Evolutionary conservation across 2,888 invertebrate species (phyloP).

Genomic region (Lepidonotus clava): DNA sequence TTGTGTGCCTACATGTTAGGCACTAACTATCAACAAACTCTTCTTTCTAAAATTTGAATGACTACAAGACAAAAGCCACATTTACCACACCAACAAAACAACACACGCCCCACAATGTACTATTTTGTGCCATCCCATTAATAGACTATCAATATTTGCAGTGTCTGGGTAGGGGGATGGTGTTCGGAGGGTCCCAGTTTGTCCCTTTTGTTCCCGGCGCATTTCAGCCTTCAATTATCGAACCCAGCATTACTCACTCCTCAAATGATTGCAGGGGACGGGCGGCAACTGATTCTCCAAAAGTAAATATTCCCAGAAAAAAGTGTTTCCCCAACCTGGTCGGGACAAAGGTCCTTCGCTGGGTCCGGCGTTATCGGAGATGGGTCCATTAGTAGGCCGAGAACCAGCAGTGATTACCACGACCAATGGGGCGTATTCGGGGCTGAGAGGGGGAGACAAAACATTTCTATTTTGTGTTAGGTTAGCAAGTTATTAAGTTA

Average conservation of each 20-base stretch:
- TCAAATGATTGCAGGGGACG: background rate
- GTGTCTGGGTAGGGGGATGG: background rate
- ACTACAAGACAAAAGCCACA: no score
- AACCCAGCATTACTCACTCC: slow-evolving; percentile 3
- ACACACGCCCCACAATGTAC: no score
- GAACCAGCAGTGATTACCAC: no score
- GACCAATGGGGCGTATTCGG: no score
- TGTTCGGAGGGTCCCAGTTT: background rate
- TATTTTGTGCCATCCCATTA: no score
- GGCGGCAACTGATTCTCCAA: background rate
- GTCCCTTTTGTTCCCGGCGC: background rate
- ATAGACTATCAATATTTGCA: background rate
- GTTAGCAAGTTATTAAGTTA: no score
- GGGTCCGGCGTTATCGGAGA: background rate
- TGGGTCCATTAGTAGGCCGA: background rate
- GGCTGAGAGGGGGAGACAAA: no score
- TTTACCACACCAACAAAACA: no score
- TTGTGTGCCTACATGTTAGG: no score
- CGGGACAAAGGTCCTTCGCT: background rate
- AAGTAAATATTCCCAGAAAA: background rate
- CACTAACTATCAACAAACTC: no score
- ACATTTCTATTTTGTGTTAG: no score
- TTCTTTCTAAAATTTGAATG: no score
- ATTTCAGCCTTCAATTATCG: background rate
- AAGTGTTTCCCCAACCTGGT: background rate